phyloP scores from a whole-genome alignment of 2,888 invertebrate genomes.

The Lochmaea crataegi region DNA sequence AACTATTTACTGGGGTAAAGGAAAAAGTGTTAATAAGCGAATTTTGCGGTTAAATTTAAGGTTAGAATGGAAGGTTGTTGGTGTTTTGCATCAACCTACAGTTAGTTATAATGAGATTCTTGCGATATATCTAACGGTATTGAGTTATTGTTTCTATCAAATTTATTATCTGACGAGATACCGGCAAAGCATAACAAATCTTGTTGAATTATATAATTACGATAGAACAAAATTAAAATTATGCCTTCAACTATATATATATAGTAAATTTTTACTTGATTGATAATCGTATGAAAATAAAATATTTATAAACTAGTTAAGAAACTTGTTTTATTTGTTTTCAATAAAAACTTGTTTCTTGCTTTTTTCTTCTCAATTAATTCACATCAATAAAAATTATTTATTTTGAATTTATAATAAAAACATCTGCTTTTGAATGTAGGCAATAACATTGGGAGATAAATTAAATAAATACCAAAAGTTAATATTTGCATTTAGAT shows the following conservation, averaged over 20 bases:
- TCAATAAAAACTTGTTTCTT: not conserved
- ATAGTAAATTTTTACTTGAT: not conserved
- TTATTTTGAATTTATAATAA: not conserved
- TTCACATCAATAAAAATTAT: not conserved
- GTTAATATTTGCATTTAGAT: not conserved
- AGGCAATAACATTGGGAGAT: too few species aligned
- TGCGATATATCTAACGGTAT: conserved; percentile 22
- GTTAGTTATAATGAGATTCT: conserved; percentile 17
- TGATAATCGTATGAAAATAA: not conserved
- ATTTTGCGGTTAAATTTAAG: conserved; percentile 17
- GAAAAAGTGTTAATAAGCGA: not conserved
- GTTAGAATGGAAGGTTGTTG: conserved; percentile 24
- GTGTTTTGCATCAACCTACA: conserved; percentile 27
- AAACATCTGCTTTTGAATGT: not conserved
- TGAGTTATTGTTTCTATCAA: not conserved
- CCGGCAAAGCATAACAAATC: not conserved
- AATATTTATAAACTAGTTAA: not conserved
- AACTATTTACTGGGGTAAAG: conserved; percentile 25
- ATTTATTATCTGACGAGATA: not conserved
- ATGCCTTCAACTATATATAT: too few species aligned
- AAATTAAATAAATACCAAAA: not conserved
- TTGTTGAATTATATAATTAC: not conserved
- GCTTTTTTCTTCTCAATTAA: not conserved
- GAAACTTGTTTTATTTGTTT: conserved; percentile 2
- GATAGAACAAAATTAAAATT: not conserved